Evolutionary conservation across 2,113 vertebrate genomes (phyloP).

Genomic region (Megaceryle maxima): DNA sequence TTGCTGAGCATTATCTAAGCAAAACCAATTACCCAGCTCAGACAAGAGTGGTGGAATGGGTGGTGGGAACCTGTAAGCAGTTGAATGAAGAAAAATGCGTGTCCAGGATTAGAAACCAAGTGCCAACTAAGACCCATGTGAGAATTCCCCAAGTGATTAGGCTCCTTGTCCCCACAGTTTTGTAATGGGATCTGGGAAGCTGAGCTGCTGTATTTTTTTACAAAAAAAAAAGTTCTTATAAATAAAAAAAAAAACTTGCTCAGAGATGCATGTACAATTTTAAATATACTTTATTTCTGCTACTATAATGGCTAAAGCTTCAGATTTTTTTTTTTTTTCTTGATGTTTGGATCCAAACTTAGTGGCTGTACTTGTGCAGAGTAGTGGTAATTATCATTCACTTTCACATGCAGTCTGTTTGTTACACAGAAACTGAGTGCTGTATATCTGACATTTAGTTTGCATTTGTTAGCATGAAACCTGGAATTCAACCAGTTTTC

Average conservation of each 20-base stretch:
- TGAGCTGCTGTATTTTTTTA: not conserved
- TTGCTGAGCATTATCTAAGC: accelerated
- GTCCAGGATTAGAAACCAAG: not conserved
- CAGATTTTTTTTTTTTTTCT: not conserved
- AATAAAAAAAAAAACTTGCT: not conserved
- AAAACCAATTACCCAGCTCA: not conserved
- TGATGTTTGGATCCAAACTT: not conserved
- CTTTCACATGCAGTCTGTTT: not conserved
- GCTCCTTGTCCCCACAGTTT: not conserved
- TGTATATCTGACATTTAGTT: not conserved
- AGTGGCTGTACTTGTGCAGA: not conserved
- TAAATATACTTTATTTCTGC: constrained; percentile 27
- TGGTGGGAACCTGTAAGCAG: not conserved
- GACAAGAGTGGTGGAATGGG: not conserved
- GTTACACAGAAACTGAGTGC: not conserved
- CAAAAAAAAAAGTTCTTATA: not conserved
- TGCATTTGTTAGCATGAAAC: constrained; percentile 35
- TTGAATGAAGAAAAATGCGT: not conserved
- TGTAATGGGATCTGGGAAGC: not conserved
- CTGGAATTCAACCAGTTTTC: not conserved
- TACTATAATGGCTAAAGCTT: not conserved
- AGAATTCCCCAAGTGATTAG: constrained; percentile 34
- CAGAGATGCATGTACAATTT: constrained; percentile 10
- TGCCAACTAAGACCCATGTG: not conserved
- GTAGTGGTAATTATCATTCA: not conserved